Evolutionary conservation across 2,113 vertebrate species (phyloP).

Genomic region (Tragelaphus scriptus): DNA sequence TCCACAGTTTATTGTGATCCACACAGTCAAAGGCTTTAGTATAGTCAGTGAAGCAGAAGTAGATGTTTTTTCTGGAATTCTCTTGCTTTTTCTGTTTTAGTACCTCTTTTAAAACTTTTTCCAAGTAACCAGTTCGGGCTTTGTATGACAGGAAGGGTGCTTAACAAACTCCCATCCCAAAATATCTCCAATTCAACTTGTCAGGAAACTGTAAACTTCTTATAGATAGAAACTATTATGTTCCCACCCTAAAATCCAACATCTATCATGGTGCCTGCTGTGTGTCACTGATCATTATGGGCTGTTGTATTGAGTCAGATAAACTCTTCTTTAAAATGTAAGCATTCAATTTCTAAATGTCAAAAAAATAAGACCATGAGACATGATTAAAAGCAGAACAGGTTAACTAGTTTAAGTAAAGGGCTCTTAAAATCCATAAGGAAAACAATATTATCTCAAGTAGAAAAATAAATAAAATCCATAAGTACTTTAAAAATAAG

Average conservation of each 20-base stretch:
- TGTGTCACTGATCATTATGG: background rate
- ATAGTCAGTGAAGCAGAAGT: background rate
- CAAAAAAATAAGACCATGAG: background rate
- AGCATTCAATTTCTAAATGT: background rate
- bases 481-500: background rate
- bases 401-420: background rate
- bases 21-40: background rate
- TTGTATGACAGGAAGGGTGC: background rate
- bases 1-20: background rate
- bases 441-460: background rate
- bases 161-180: background rate
- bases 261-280: background rate
- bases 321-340: background rate
- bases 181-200: background rate
- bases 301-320: background rate
- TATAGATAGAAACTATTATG: background rate
- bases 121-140: background rate
- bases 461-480: background rate
- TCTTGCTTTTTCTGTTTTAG: background rate
- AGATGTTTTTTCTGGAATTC: background rate
- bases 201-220: background rate
- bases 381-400: background rate
- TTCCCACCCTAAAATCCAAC: background rate
- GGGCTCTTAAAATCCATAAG: background rate
- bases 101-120: background rate